Evolutionary conservation across 1,140 invertebrate genomes (phyloP).

Genomic region (Mercenaria mercenaria): DNA sequence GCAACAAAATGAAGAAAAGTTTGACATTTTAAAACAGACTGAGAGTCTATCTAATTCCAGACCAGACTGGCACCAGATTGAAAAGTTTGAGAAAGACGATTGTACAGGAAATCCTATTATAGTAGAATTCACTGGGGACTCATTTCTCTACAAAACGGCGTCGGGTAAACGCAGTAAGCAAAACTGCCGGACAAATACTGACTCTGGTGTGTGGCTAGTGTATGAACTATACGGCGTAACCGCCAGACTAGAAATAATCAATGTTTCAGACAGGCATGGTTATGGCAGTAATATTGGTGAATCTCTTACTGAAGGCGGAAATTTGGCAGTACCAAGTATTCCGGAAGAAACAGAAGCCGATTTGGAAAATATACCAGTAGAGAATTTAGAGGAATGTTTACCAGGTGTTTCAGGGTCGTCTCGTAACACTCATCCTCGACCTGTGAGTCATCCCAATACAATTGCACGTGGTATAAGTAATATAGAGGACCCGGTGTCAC

Average conservation of each 20-base stretch:
- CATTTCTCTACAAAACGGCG: not conserved
- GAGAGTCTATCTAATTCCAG: not conserved
- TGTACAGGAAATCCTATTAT: slow-evolving; percentile 26
- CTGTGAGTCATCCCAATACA: not conserved
- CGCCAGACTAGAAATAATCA: not conserved
- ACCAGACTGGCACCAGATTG: slow-evolving; percentile 5
- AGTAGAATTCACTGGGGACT: slow-evolving; percentile 1
- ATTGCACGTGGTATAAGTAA: not conserved
- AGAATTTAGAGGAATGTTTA: not conserved
- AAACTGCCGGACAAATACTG: not conserved
- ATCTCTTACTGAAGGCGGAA: not conserved
- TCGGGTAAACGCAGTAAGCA: slow-evolving; percentile 17
- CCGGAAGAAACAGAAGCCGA: not conserved
- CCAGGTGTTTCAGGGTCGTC: not conserved
- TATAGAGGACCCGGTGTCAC: slow-evolving; percentile 10
- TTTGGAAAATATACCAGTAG: not conserved
- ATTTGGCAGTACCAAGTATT: not conserved
- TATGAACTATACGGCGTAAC: slow-evolving; percentile 31
- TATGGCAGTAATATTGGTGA: not conserved
- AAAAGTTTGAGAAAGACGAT: slow-evolving; percentile 45
- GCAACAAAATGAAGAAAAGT: not conserved
- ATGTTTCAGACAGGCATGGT: not conserved
- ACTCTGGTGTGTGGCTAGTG: not conserved
- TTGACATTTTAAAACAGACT: not conserved
- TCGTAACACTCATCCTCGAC: not conserved